Conservation (phyloP, 92 coral and sea anemone species). For the Palythoa grandiflora region DNA sequence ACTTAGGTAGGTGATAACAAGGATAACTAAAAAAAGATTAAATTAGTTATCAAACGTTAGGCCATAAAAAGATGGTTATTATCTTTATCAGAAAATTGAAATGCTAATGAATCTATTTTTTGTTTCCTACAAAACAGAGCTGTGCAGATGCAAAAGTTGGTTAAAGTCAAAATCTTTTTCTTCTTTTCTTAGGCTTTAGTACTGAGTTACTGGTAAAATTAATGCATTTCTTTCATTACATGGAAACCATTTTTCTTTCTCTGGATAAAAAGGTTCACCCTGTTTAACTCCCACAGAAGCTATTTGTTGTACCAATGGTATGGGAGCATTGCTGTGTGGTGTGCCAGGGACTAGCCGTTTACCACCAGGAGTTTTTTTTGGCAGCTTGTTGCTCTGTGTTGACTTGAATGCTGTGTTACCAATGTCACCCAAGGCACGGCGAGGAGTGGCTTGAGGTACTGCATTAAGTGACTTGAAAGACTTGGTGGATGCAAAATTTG, state of each 20-base stretch:
- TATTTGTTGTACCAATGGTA: constrained; percentile 59
- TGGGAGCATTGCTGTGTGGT: constrained; percentile 60
- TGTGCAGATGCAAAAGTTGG: no score
- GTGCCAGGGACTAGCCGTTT: constrained; percentile 60
- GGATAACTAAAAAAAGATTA: no score
- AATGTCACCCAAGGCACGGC: constrained; percentile 93
- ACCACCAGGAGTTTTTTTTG: constrained; percentile 55
- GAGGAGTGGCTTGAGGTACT: constrained; percentile 79
- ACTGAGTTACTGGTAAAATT: neutral
- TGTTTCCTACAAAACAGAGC: no score
- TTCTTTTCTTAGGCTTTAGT: neutral
- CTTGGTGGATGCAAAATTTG: constrained; percentile 75
- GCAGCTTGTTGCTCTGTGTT: constrained; percentile 48
- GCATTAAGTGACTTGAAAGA: constrained; percentile 52
- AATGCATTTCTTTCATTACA: constrained; percentile 79
- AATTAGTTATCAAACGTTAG: no score
- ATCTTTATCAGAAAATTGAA: no score
- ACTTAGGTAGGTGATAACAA: no score
- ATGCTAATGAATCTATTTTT: no score
- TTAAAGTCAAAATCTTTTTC: neutral
- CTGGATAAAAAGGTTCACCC: constrained; percentile 66
- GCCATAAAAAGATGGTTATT: no score
- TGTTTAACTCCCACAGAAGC: constrained; percentile 61
- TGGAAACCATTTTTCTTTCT: constrained; percentile 88
- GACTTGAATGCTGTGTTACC: constrained; percentile 77